Conservation (phyloP, 2,113 vertebrate species). For the Quiscalus mexicanus region DNA sequence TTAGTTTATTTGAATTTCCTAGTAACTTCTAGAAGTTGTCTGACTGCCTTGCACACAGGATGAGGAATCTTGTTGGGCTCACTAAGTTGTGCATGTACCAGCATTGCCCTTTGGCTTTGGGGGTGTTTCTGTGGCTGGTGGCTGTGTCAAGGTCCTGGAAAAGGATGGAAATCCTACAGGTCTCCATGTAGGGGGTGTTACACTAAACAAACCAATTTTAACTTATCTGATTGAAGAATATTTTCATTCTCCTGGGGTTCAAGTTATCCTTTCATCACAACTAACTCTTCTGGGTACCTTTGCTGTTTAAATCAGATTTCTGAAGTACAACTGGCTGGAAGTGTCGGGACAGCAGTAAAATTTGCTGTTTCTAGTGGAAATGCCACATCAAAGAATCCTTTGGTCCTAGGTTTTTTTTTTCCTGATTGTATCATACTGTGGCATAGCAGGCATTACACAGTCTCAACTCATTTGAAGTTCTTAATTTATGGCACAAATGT, state of each 20-base stretch:
- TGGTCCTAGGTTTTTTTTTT: background rate
- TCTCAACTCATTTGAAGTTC: background rate
- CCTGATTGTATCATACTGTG: background rate
- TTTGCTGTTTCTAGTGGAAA: background rate
- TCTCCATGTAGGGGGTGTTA: background rate
- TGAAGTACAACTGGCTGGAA: background rate
- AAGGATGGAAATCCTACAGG: background rate
- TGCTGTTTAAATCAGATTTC: background rate
- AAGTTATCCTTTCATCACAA: background rate
- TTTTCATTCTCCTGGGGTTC: background rate
- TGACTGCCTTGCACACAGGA: background rate
- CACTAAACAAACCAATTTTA: background rate
- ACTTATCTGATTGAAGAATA: background rate
- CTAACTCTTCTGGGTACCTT: background rate
- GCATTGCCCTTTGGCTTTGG: background rate
- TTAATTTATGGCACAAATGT: background rate
- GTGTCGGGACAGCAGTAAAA: background rate
- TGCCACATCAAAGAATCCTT: background rate
- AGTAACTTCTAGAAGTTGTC: background rate
- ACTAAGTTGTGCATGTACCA: background rate
- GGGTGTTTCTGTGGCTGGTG: background rate
- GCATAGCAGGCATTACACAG: background rate
- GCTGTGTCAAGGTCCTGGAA: rapidly evolving
- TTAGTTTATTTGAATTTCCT: background rate
- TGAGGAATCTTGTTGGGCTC: background rate